Conservation (phyloP, 1,140 invertebrate species). For the Zaprionus tsacasi region DNA sequence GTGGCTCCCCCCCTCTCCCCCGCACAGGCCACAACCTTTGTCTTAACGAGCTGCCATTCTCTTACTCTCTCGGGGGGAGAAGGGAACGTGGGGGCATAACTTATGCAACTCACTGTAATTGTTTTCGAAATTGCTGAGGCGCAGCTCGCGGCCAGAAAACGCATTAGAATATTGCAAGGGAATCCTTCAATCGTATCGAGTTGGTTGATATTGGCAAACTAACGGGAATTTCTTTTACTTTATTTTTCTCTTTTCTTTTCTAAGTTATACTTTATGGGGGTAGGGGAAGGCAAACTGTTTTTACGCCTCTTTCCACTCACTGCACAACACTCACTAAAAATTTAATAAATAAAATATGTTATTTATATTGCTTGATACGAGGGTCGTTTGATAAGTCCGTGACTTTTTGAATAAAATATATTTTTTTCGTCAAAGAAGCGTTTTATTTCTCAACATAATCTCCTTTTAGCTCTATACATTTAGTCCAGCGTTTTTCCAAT, state of each 20-base stretch:
- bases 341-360: conserved; percentile 81
- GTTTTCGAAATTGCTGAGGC: conserved; percentile 27
- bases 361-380: conserved; percentile 81
- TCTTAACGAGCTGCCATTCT: conserved; percentile 52
- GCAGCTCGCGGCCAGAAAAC: conserved; percentile 65
- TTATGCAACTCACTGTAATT: conserved; percentile 69
- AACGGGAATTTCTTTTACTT: conserved; percentile 26
- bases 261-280: conserved; percentile 43
- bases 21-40: neutral
- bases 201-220: conserved; percentile 11
- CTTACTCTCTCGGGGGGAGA: too few species aligned
- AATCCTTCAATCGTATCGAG: neutral
- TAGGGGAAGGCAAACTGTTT: conserved; percentile 48
- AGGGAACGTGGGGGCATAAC: conserved; percentile 38
- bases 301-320: conserved; percentile 70
- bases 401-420: too few species aligned
- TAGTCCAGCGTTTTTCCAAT: too few species aligned
- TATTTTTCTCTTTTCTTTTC: conserved; percentile 10
- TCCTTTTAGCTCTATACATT: too few species aligned
- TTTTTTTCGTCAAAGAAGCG: too few species aligned
- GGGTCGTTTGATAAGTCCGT: too few species aligned
- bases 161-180: conserved; percentile 61
- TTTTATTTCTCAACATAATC: too few species aligned
- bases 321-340: conserved; percentile 79
- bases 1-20: neutral